phyloP scores from a whole-genome alignment of 23 tunicate genomes.

The Clavelina lepadiformis region DNA sequence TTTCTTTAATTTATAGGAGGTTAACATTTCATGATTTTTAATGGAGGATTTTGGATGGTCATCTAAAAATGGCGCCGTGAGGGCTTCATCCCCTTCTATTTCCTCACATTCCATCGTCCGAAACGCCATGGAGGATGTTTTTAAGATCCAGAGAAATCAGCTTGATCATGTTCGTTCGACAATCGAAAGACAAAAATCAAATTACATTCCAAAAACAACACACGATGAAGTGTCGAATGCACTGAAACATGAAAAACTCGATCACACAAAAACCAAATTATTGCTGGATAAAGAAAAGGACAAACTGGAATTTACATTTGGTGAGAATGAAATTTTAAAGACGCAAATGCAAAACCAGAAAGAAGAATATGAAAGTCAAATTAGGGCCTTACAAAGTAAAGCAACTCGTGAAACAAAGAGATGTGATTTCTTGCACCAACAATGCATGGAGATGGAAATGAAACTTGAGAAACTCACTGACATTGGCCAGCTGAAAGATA shows the following conservation, averaged over 20 bases:
- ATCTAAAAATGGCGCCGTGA: no score
- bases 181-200: conserved; percentile 49
- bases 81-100: not conserved
- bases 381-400: conserved; percentile 44
- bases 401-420: conserved; percentile 53
- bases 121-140: conserved; percentile 57
- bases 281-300: conserved; percentile 51
- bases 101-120: conserved; percentile 49
- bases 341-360: conserved; percentile 47
- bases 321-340: conserved; percentile 57
- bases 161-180: conserved; percentile 32
- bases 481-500: conserved; percentile 34
- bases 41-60: no score
- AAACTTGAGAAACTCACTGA: conserved; percentile 31
- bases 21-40: no score
- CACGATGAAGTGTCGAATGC: conserved; percentile 27
- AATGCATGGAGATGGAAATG: conserved; percentile 45
- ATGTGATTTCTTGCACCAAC: conserved; percentile 52
- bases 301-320: conserved; percentile 28
- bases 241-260: conserved; percentile 51
- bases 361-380: conserved; percentile 27
- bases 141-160: conserved; percentile 48
- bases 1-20: no score
- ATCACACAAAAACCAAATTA: conserved; percentile 64
- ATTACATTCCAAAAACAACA: conserved; percentile 44